A percentile compares a stretch with the other conserved stretches of the same genome.
Evolutionary conservation across 2,113 vertebrate genomes (phyloP).

Genomic region (Pterocles gutturalis): DNA sequence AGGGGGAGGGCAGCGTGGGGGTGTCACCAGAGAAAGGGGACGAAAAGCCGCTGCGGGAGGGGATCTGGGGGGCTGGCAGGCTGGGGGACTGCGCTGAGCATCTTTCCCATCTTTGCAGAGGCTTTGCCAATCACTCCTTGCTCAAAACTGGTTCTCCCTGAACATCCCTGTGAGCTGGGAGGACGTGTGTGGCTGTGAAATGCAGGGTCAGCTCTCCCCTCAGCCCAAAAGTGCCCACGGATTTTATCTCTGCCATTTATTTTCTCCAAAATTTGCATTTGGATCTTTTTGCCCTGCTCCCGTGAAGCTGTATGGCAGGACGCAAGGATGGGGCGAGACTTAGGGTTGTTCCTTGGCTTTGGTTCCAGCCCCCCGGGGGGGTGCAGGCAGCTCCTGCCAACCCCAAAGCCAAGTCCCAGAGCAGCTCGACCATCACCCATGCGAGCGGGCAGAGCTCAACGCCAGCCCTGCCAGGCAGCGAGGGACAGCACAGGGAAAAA

Average conservation of each 20-base stretch:
- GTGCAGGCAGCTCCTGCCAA: background rate
- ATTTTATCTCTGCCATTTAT: background rate
- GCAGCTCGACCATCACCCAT: fast-evolving
- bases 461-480: background rate
- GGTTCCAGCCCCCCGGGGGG: fast-evolving
- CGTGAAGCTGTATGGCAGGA: background rate
- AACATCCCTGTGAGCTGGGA: background rate
- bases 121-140: background rate
- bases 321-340: fast-evolving
- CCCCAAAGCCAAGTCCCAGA: background rate
- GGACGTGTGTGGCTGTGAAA: background rate
- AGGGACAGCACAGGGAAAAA: background rate
- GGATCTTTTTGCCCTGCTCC: background rate
- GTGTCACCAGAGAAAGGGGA: too few relatives aligned
- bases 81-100: background rate
- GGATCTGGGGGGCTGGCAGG: background rate
- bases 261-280: fast-evolving
- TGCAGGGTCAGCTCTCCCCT: background rate
- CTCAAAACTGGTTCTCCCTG: background rate
- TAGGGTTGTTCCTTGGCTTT: background rate
- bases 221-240: background rate
- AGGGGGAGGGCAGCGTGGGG: too few relatives aligned
- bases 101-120: background rate
- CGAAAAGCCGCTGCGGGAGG: background rate
- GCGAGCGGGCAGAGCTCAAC: background rate